Conservation (phyloP, 2,888 invertebrate genomes). For the Chymomyza caudatula region DNA sequence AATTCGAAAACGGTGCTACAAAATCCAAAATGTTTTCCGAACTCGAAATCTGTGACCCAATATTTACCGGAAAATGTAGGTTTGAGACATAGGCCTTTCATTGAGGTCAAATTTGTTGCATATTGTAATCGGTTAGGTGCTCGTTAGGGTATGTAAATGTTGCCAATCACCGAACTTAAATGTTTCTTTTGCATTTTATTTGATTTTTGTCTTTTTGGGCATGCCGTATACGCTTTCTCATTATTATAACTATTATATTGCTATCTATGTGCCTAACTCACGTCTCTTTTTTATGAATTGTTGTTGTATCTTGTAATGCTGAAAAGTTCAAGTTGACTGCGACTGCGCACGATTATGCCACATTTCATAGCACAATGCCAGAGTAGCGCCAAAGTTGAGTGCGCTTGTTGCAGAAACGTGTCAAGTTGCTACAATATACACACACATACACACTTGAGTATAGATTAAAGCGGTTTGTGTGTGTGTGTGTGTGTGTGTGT, state of each 20-base stretch:
- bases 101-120: no score
- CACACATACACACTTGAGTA: neutral
- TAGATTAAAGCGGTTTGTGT: neutral
- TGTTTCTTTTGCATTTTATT: neutral
- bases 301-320: neutral
- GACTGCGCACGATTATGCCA: constrained; percentile 70
- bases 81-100: no score
- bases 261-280: constrained; percentile 66
- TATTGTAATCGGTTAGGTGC: no score
- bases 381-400: constrained; percentile 32
- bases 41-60: no score
- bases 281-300: constrained; percentile 36
- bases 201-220: neutral
- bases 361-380: constrained; percentile 55
- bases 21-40: no score
- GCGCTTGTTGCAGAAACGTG: constrained; percentile 59
- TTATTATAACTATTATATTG: constrained; percentile 21
- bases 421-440: constrained; percentile 50
- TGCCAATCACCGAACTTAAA: neutral
- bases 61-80: no score
- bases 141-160: neutral
- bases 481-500: neutral
- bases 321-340: constrained; percentile 18
- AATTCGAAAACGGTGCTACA: no score
- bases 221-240: constrained; percentile 43